Conservation (phyloP, 2,888 invertebrate genomes). For the Frankliniella fusca region DNA sequence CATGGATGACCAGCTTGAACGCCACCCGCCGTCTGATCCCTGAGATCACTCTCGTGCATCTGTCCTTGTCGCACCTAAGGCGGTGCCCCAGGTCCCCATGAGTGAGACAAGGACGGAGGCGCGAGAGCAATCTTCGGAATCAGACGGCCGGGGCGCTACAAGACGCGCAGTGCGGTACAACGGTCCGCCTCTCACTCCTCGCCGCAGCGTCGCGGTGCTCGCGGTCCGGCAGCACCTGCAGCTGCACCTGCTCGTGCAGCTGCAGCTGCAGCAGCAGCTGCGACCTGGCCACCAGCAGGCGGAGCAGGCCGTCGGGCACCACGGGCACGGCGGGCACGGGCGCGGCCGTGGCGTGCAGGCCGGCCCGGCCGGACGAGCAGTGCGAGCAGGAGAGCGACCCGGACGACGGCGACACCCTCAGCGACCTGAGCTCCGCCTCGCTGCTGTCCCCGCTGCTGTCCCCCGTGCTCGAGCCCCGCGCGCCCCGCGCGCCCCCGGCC, state of each 20-base stretch:
- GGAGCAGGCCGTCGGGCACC: neutral
- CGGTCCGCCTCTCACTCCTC: neutral
- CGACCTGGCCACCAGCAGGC: neutral
- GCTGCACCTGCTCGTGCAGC: neutral
- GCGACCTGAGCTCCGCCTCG: slow-evolving; percentile 4
- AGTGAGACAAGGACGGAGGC: no score
- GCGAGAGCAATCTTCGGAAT: no score
- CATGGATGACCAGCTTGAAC: neutral
- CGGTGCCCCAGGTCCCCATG: no score
- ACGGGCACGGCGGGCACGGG: neutral
- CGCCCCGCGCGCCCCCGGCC: slow-evolving; percentile 26
- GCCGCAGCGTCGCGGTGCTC: neutral
- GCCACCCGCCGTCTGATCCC: neutral
- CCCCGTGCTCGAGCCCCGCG: neutral
- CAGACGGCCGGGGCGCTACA: neutral
- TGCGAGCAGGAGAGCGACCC: neutral
- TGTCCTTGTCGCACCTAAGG: no score
- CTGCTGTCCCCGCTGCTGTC: neutral
- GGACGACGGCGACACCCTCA: slow-evolving; percentile 12
- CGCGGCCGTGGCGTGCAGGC: neutral
- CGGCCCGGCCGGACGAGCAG: neutral
- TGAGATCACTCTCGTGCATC: neutral
- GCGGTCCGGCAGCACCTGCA: neutral
- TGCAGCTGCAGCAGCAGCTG: neutral
- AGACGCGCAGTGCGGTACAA: neutral